Evolutionary conservation across 2,888 invertebrate genomes (phyloP).

Genomic region (Tachina grossa): DNA sequence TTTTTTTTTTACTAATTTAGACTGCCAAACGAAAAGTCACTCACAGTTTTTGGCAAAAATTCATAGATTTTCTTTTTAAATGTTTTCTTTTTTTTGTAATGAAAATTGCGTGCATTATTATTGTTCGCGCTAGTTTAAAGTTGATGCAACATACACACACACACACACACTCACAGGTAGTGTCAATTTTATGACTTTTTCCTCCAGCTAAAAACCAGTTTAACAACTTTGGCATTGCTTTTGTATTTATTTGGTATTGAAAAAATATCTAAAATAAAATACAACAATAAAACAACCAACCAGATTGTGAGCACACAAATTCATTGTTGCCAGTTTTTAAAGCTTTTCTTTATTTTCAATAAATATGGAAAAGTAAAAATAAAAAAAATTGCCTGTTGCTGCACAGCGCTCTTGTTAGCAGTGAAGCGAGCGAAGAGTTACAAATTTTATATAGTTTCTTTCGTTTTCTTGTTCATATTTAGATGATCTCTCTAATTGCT

Average conservation of each 20-base stretch:
- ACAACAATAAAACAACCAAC: conserved; percentile 46
- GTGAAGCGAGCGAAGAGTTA: conserved; percentile 28
- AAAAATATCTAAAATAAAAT: conserved; percentile 25
- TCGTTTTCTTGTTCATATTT: conserved; percentile 5
- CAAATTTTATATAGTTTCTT: conserved; percentile 8
- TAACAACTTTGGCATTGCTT: conserved; percentile 47
- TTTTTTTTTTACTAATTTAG: conserved; percentile 51
- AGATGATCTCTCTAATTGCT: conserved; percentile 43
- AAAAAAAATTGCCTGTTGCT: not conserved
- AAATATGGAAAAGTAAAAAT: not conserved
- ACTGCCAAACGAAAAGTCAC: not conserved
- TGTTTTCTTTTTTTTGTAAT: conserved; percentile 29
- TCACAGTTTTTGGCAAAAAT: conserved; percentile 5
- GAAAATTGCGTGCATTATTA: conserved; percentile 69
- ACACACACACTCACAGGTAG: not conserved
- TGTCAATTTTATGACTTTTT: conserved; percentile 48
- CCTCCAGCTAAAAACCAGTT: conserved; percentile 50
- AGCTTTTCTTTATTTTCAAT: conserved; percentile 35
- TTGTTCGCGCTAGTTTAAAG: conserved; percentile 49
- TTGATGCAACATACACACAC: conserved; percentile 8
- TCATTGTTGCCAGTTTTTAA: conserved; percentile 44
- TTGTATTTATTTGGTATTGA: conserved; percentile 16
- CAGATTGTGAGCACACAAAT: conserved; percentile 40
- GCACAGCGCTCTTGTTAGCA: conserved; percentile 27
- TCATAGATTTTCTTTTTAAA: not conserved